Evolutionary conservation across 2,113 vertebrate genomes (phyloP).

Genomic region (Ahaetulla prasina): DNA sequence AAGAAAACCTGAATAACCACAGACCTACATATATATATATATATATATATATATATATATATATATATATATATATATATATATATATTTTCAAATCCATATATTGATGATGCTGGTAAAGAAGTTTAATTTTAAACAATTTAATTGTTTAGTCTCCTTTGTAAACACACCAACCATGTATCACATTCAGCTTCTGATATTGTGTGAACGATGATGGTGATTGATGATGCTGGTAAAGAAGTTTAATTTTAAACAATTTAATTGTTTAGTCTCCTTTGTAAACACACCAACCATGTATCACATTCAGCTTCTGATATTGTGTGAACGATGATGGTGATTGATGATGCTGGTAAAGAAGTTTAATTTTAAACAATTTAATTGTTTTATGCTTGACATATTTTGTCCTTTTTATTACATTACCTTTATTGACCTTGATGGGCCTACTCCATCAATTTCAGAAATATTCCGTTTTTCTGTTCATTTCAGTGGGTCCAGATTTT

Average conservation of each 20-base stretch:
- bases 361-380: too few relatives aligned
- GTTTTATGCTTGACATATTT: background rate
- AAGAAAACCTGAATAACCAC: too few relatives aligned
- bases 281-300: background rate
- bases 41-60: too few relatives aligned
- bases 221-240: background rate
- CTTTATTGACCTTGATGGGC: rapidly evolving
- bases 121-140: background rate
- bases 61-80: too few relatives aligned
- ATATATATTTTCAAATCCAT: background rate
- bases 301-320: background rate
- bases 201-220: background rate
- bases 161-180: background rate
- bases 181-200: background rate
- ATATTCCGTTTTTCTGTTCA: background rate
- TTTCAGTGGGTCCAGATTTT: background rate
- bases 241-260: background rate
- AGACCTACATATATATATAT: too few relatives aligned
- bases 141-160: background rate
- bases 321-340: background rate
- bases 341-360: too few relatives aligned
- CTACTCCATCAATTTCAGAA: background rate
- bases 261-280: background rate
- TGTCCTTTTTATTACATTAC: background rate
- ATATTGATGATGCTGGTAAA: background rate